Percentiles rank a stretch among this genome's conserved stretches.
phyloP scores from a whole-genome alignment of 2,797 vertebrate species.

The Xiphophorus birchmanni region DNA sequence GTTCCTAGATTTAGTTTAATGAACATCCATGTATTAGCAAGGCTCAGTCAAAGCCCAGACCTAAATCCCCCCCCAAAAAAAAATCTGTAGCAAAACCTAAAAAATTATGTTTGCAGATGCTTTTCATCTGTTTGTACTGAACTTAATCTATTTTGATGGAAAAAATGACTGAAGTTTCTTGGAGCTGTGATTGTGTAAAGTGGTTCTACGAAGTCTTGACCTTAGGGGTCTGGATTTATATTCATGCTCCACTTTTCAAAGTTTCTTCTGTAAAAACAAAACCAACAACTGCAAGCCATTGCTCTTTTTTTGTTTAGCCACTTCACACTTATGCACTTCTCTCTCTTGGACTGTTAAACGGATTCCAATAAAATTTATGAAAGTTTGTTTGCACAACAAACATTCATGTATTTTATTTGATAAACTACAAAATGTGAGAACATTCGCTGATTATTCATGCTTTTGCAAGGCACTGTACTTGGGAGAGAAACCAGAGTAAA shows the following conservation, averaged over 20 bases:
- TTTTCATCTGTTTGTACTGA: neutral
- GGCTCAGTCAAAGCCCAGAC: neutral
- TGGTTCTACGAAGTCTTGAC: neutral
- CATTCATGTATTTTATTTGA: neutral
- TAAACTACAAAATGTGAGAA: neutral
- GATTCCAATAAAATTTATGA: neutral
- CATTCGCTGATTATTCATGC: neutral
- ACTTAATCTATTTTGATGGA: neutral
- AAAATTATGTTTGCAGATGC: neutral
- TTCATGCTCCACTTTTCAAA: neutral
- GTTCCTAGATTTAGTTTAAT: neutral
- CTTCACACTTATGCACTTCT: neutral
- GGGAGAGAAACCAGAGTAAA: neutral
- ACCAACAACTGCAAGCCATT: neutral
- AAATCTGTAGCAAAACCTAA: neutral
- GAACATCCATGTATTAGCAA: neutral
- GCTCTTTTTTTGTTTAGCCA: neutral
- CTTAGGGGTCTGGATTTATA: too few species aligned
- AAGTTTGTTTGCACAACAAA: neutral
- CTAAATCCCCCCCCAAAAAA: neutral
- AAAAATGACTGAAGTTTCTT: neutral
- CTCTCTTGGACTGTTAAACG: neutral
- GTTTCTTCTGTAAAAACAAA: neutral
- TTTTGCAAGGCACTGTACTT: conserved; percentile 1
- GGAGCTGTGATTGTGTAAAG: neutral